Evolutionary conservation across 2,888 invertebrate species (phyloP).

Genomic region (Netelia virgata): DNA sequence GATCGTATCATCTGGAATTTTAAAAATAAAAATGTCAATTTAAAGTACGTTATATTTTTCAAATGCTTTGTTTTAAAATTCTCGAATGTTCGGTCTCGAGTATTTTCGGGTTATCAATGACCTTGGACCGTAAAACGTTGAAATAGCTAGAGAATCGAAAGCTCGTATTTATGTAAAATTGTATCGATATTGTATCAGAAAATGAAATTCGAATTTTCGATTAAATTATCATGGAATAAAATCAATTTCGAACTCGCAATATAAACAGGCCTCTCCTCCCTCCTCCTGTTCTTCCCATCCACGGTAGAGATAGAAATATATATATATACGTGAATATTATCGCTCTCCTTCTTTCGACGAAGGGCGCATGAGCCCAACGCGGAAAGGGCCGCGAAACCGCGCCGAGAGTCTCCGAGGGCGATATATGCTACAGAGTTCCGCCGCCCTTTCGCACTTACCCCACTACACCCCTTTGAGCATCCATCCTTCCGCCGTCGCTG

Average conservation of each 20-base stretch:
- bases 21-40: too few relatives aligned
- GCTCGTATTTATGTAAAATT: too few relatives aligned
- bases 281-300: not conserved
- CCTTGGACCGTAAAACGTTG: not conserved
- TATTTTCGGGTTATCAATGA: too few relatives aligned
- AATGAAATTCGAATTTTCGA: too few relatives aligned
- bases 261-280: not conserved
- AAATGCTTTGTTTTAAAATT: too few relatives aligned
- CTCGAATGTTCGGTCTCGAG: too few relatives aligned
- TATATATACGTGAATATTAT: not conserved
- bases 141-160: not conserved
- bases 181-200: too few relatives aligned
- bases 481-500: constrained; percentile 22
- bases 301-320: not conserved
- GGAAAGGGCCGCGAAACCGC: constrained; percentile 48
- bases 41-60: too few relatives aligned
- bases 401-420: not conserved
- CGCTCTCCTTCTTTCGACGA: constrained; percentile 12
- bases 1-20: too few relatives aligned
- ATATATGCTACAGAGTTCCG: not conserved
- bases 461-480: constrained; percentile 12
- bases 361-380: constrained; percentile 53
- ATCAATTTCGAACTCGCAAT: not conserved
- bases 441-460: not conserved
- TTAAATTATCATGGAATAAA: too few relatives aligned